Conservation (phyloP, 2,797 vertebrate species). For the Salarias fasciatus region DNA sequence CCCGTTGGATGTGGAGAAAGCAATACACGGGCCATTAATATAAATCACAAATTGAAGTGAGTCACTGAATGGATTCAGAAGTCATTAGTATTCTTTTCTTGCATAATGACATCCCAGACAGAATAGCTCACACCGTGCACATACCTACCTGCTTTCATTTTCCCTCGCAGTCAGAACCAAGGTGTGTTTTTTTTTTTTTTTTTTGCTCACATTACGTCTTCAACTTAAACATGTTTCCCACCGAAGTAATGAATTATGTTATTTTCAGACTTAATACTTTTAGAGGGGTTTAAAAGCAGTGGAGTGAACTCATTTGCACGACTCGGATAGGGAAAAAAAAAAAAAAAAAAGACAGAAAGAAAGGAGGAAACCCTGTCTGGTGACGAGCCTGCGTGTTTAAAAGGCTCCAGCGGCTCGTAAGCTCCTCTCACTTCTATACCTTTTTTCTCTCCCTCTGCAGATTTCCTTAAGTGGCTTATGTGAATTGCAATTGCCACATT, state of each 20-base stretch:
- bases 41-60: slow-evolving; percentile 68
- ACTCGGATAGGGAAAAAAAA: slow-evolving; percentile 29
- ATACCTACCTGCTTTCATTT: slow-evolving; percentile 23
- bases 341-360: slow-evolving; percentile 27
- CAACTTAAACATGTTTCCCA: slow-evolving; percentile 61
- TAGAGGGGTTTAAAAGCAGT: slow-evolving; percentile 67
- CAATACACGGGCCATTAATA: slow-evolving; percentile 67
- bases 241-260: slow-evolving; percentile 73
- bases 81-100: slow-evolving; percentile 70
- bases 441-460: slow-evolving; percentile 59
- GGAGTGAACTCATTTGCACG: slow-evolving; percentile 72
- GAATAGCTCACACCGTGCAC: slow-evolving; percentile 60
- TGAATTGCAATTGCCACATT: slow-evolving; percentile 74
- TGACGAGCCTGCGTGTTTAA: slow-evolving; percentile 61
- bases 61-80: slow-evolving; percentile 68
- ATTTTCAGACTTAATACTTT: slow-evolving; percentile 73
- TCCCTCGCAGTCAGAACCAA: too few species aligned
- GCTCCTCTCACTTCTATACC: slow-evolving; percentile 62
- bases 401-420: slow-evolving; percentile 73
- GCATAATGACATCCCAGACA: slow-evolving; percentile 55
- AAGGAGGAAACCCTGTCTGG: slow-evolving; percentile 49
- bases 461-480: slow-evolving; percentile 80
- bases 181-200: slow-evolving; percentile 12
- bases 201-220: slow-evolving; percentile 56
- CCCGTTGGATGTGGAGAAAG: slow-evolving; percentile 50